Percentiles rank a stretch among this genome's conserved stretches.
phyloP scores from a whole-genome alignment of 2,113 vertebrate genomes.

The Rhizomys pruinosus region DNA sequence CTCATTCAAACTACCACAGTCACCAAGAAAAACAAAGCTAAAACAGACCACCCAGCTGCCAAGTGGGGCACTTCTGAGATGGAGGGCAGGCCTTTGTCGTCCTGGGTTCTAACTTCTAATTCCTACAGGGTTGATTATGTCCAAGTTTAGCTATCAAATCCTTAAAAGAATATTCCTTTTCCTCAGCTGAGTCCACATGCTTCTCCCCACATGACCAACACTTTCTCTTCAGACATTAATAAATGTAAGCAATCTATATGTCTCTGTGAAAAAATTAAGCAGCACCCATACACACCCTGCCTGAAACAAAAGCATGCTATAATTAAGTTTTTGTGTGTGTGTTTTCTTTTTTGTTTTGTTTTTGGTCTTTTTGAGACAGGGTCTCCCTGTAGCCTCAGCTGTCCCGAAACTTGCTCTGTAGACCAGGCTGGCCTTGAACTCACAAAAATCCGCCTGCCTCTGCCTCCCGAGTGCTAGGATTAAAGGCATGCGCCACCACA shows the following conservation, averaged over 20 bases:
- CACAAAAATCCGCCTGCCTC: too few species aligned
- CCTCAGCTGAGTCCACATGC: not conserved
- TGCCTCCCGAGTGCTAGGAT: too few species aligned
- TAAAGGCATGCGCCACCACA: too few species aligned
- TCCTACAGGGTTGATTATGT: not conserved
- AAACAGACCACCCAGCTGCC: too few species aligned
- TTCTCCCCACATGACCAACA: not conserved
- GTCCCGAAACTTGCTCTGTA: too few species aligned
- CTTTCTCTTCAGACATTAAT: not conserved
- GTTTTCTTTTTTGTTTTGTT: too few species aligned
- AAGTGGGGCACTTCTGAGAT: not conserved
- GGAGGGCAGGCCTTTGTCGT: not conserved
- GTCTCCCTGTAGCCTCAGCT: too few species aligned
- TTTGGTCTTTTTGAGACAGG: too few species aligned
- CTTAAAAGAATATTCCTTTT: not conserved
- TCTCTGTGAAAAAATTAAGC: conserved; percentile 31
- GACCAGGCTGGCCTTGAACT: too few species aligned
- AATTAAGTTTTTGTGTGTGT: too few species aligned
- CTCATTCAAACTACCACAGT: too few species aligned
- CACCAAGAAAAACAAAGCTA: not conserved
- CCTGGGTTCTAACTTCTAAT: not conserved
- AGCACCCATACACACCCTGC: not conserved
- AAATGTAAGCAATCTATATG: not conserved
- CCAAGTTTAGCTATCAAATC: not conserved
- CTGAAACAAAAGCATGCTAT: not conserved